These are phyloP conservation scores for Pangasianodon gigas DNA, from an alignment of 2,113 vertebrate species.

Conservation along the genomic window DNA sequence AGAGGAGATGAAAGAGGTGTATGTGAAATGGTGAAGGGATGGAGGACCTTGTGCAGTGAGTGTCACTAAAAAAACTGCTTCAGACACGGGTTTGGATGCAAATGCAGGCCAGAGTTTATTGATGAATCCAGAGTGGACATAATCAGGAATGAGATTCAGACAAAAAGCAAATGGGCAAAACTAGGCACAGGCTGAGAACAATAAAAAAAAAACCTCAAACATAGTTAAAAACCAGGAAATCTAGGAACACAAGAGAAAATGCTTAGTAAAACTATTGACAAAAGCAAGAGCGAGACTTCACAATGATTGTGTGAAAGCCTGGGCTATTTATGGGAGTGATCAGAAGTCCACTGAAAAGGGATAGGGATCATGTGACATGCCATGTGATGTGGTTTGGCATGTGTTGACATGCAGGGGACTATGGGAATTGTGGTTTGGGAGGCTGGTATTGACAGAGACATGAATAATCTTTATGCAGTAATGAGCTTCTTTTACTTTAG, in stretches of 20 bases:
- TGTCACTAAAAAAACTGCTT: not conserved
- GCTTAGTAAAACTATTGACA: not conserved
- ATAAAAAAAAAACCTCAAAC: not conserved
- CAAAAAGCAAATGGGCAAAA: not conserved
- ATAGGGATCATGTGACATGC: not conserved
- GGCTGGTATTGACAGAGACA: not conserved
- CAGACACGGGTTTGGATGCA: not conserved
- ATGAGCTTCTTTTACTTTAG: not conserved
- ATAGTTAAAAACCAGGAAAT: not conserved
- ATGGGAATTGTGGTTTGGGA: not conserved
- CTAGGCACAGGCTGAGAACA: not conserved
- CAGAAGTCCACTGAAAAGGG: not conserved
- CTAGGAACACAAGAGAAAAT: not conserved
- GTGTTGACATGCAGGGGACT: not conserved
- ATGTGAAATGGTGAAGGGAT: constrained; percentile 6
- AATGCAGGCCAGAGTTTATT: not conserved
- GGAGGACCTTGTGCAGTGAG: not conserved
- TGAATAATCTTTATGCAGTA: not conserved
- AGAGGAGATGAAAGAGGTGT: not conserved
- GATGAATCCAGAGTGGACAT: not conserved
- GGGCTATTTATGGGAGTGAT: not conserved
- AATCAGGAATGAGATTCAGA: not conserved
- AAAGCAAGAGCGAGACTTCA: not conserved
- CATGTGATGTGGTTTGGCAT: not conserved
- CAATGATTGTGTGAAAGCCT: not conserved